A percentile compares a stretch with the other conserved stretches of the same genome.
Conservation (phyloP, 2,888 invertebrate species). For the Cistogaster globosa region DNA sequence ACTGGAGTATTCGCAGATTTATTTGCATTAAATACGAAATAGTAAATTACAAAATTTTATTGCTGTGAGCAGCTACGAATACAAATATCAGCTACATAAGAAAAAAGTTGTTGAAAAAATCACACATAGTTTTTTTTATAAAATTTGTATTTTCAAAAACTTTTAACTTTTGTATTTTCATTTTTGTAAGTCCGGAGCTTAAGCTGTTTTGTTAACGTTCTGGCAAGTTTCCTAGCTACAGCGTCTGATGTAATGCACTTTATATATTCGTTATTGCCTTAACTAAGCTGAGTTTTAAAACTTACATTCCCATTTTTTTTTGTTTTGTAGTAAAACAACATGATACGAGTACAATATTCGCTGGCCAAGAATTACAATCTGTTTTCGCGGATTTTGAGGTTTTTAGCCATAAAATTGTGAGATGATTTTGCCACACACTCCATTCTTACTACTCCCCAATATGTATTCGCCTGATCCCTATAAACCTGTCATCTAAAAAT, state of each 20-base stretch:
- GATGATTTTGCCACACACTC: not conserved
- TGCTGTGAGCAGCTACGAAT: not conserved
- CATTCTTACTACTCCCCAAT: too few relatives aligned
- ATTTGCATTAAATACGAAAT: slow-evolving; percentile 32
- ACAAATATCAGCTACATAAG: not conserved
- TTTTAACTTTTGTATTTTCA: too few relatives aligned
- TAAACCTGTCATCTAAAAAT: slow-evolving; percentile 71
- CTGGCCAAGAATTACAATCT: slow-evolving; percentile 69
- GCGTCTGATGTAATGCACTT: not conserved
- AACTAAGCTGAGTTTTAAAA: too few relatives aligned
- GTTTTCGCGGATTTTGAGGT: slow-evolving; percentile 70
- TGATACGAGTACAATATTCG: slow-evolving; percentile 4
- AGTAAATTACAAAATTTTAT: slow-evolving; percentile 10
- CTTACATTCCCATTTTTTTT: too few relatives aligned
- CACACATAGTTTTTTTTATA: too few relatives aligned
- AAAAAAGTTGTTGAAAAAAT: too few relatives aligned
- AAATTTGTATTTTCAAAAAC: too few relatives aligned
- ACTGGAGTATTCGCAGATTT: slow-evolving; percentile 26
- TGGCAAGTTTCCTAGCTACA: too few relatives aligned
- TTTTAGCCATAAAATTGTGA: slow-evolving; percentile 48
- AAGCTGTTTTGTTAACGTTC: too few relatives aligned
- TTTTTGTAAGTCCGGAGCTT: too few relatives aligned
- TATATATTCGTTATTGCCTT: not conserved
- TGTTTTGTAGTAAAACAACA: not conserved
- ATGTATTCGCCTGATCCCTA: slow-evolving; percentile 57